phyloP scores from a whole-genome alignment of 2,113 vertebrate genomes.

The Climacteris rufus region DNA sequence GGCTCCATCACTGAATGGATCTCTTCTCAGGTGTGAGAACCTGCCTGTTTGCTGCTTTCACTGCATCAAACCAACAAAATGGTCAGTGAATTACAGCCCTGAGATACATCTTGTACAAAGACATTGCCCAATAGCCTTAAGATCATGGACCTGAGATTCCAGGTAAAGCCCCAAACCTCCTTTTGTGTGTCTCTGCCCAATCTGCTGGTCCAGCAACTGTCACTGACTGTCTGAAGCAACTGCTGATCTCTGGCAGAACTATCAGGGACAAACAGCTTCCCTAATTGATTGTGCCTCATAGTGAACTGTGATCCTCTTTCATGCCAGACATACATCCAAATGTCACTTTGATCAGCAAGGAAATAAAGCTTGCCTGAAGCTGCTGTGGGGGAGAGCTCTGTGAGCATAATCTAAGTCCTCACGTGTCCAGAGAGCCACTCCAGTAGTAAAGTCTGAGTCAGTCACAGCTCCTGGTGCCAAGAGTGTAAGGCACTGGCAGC shows the following conservation, averaged over 20 bases:
- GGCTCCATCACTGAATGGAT: background rate
- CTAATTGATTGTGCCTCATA: background rate
- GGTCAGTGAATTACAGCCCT: background rate
- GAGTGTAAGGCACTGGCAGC: background rate
- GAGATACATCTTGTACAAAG: background rate
- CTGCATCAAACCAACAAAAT: background rate
- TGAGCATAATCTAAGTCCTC: rapidly evolving
- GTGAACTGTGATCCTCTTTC: background rate
- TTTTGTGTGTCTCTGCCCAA: background rate
- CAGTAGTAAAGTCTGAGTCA: background rate
- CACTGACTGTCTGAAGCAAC: background rate
- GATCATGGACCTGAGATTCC: background rate
- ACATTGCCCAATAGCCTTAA: background rate
- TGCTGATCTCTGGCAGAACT: background rate
- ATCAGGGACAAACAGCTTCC: background rate
- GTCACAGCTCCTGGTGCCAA: background rate
- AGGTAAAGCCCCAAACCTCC: background rate
- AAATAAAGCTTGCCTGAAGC: background rate
- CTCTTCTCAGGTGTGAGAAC: background rate
- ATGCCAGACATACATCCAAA: background rate
- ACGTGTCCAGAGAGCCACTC: background rate
- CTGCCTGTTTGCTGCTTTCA: background rate
- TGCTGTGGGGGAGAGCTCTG: background rate
- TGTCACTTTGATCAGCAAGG: background rate
- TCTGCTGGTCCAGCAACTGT: background rate